Conservation (phyloP, 2,113 vertebrate genomes). For the Pituophis catenifer region DNA sequence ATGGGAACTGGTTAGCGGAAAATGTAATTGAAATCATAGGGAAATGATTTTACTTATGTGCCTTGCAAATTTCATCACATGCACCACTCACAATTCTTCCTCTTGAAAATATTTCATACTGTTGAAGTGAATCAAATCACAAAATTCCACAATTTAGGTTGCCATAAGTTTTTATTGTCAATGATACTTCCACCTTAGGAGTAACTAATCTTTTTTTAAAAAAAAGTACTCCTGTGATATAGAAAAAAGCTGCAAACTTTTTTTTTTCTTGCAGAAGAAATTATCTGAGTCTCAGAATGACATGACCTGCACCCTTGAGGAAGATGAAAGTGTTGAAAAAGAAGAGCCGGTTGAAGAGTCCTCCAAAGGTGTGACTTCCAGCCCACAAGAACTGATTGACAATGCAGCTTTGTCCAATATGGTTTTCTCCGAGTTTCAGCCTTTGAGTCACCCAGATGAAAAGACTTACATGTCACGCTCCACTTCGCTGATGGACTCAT, state of each 20-base stretch:
- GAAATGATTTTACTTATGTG: neutral
- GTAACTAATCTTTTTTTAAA: neutral
- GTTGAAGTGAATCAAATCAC: neutral
- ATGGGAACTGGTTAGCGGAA: neutral
- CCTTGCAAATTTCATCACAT: neutral
- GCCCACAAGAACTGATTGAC: slow-evolving; percentile 25
- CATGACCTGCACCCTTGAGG: slow-evolving; percentile 67
- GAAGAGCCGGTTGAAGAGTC: slow-evolving; percentile 32
- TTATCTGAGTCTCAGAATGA: slow-evolving; percentile 73
- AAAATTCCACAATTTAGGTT: neutral
- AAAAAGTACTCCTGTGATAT: neutral
- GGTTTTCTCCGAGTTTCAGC: slow-evolving; percentile 23
- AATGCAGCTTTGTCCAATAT: slow-evolving; percentile 18
- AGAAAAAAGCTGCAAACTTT: neutral
- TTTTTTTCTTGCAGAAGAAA: slow-evolving; percentile 59
- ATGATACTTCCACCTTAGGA: neutral
- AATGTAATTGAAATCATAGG: neutral
- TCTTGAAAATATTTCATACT: neutral
- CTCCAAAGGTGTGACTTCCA: slow-evolving; percentile 48
- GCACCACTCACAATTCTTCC: neutral
- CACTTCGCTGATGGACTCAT: slow-evolving; percentile 37
- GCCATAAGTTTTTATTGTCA: neutral
- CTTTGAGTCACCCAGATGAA: slow-evolving; percentile 24
- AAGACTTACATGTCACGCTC: slow-evolving; percentile 21
- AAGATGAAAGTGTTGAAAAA: slow-evolving; percentile 63